These are phyloP conservation scores for Aplysina aerophoba DNA, from an alignment of 37 sponge, comb jelly and placozoan genomes.

Conservation along the genomic window DNA sequence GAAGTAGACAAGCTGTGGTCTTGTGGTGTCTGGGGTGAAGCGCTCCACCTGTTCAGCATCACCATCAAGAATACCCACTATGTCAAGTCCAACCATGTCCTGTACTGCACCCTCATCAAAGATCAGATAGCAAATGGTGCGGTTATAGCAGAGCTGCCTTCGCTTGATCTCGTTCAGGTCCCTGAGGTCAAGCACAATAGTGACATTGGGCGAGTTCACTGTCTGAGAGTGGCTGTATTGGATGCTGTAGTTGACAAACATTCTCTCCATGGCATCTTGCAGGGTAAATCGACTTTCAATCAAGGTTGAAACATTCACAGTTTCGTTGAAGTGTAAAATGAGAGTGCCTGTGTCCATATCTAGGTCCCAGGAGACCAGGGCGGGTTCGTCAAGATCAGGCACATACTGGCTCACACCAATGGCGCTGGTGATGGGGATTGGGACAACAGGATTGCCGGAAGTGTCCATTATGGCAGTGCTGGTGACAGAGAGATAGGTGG, in stretches of 20 bases:
- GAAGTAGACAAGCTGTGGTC: slow-evolving; percentile 74
- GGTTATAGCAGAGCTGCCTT: slow-evolving; percentile 62
- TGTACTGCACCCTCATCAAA: slow-evolving; percentile 79
- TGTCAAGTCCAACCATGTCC: slow-evolving; percentile 84
- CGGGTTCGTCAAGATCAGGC: slow-evolving; percentile 71
- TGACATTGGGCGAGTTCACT: slow-evolving; percentile 59
- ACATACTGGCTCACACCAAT: slow-evolving; percentile 61
- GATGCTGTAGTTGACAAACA: slow-evolving; percentile 59
- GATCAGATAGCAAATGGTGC: slow-evolving; percentile 63
- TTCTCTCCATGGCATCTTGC: slow-evolving; percentile 57
- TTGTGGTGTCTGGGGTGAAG: slow-evolving; percentile 68
- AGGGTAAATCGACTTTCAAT: slow-evolving; percentile 56
- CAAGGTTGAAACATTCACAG: slow-evolving; percentile 82
- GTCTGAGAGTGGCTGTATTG: slow-evolving; percentile 59
- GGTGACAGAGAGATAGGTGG: slow-evolving; percentile 61
- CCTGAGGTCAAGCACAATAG: slow-evolving; percentile 46
- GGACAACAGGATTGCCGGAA: slow-evolving; percentile 66
- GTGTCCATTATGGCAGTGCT: slow-evolving; percentile 59
- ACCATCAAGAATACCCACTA: slow-evolving; percentile 76
- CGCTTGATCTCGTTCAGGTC: slow-evolving; percentile 94
- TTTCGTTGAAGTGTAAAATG: slow-evolving; percentile 83
- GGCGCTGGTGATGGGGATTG: slow-evolving; percentile 42
- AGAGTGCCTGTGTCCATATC: slow-evolving; percentile 85
- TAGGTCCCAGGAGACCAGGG: slow-evolving; percentile 73
- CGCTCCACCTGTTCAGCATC: slow-evolving; percentile 63